These are phyloP conservation scores for Lordiphosa collinella DNA, from an alignment of 1,140 invertebrate genomes.

Conservation along the genomic window DNA sequence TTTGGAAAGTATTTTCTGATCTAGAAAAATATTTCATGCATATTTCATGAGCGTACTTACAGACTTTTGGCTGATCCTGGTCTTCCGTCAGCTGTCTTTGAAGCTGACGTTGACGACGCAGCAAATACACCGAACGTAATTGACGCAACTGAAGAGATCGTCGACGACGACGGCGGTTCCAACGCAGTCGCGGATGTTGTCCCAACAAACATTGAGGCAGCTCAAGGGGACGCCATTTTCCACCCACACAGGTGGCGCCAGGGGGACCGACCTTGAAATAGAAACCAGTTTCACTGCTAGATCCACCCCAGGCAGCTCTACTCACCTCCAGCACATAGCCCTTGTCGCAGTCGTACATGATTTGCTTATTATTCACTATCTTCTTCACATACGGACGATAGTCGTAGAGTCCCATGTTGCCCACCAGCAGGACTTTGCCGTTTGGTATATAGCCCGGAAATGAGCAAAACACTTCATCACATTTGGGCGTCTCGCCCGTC, in stretches of 20 bases:
- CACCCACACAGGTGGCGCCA: conserved; percentile 84
- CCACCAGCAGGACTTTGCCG: conserved; percentile 95
- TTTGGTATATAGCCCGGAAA: conserved; percentile 95
- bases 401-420: conserved; percentile 98
- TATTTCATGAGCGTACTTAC: too few relatives aligned
- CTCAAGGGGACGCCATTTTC: conserved; percentile 74
- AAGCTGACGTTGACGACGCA: conserved; percentile 50
- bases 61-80: background rate
- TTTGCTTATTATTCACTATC: conserved; percentile 95
- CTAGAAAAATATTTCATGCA: too few relatives aligned
- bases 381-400: conserved; percentile 97
- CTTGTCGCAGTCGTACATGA: conserved; percentile 97
- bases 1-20: too few relatives aligned
- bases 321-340: conserved; percentile 89
- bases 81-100: conserved; percentile 43
- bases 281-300: too few relatives aligned
- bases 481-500: conserved; percentile 91
- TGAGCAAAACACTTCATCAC: conserved; percentile 95
- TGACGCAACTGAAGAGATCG: conserved; percentile 81
- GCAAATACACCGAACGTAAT: conserved; percentile 80
- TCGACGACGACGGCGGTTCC: conserved; percentile 85
- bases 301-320: background rate
- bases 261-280: conserved; percentile 85
- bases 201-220: conserved; percentile 85
- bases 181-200: conserved; percentile 90